Base-by-base conservation (phyloP, 2,888 invertebrate species). In the Caenorhabditis japonica region DNA sequence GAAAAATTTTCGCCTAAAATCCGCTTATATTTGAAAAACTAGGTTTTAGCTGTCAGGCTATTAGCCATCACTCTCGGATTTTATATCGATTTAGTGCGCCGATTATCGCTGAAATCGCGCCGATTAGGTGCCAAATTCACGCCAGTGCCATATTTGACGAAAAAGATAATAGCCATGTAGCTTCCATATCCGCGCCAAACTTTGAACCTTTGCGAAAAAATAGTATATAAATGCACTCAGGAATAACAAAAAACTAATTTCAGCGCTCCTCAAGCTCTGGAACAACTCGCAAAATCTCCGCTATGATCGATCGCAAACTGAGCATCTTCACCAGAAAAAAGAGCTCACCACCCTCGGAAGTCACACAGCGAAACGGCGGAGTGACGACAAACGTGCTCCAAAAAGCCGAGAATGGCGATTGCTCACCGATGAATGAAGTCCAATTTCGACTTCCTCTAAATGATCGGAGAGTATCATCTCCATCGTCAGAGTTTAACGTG, bases 241-340 rank as follows among this genome's bases (percentile, higher is more conserved):
- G n/a, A n/a, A n/a, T n/a, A n/a, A n/a, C n/a, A n/a, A n/a, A n/a
- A n/a, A 10, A 4, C 10, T 17, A 43, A 13, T 56, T 84, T 56
- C 76, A 86, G 86, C 64, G 86, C 41, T 83, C 82, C 23, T 84
- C 85, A n/a, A 82, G 82, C 17, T 84, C 84, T 27, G 87, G 86
- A 21, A 84, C 87, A 3, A 86, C 87, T 7, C 70, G 87, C 1
- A 87, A 87, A 72, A 87, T 87, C 36, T 85, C 85, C 23, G 85
- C 87, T 8, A 85, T 87, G 82, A 84, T 87, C 68, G 87, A 87
- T 66, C 68, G 87, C 25, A 87, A 87, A 64, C 52, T 85, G 69
- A 84, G 84, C 72, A 81, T 86, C 21, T 80, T 86, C 79, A 86
- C 86, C 27, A 43, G 86, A n/a, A 82, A 82, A 52, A 82, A 80